Base-by-base conservation (phyloP, 1,140 invertebrate species). In the Hylaeus anthracinus region DNA sequence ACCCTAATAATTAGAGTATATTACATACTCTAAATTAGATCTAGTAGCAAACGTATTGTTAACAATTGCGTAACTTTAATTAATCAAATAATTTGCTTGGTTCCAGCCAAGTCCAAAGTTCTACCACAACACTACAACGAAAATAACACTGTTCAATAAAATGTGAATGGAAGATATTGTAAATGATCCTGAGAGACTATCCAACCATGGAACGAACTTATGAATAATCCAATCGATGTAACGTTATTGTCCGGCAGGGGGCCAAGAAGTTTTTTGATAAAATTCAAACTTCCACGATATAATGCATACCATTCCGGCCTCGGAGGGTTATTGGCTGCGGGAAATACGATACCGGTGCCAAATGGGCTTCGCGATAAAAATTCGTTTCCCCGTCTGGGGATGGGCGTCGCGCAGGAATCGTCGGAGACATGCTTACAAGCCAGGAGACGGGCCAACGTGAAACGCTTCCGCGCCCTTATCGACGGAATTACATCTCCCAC, bases 221-320 rank as follows among this genome's bases (percentile, higher is more conserved):
- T 37, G 10, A 55, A 60, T 64, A 55, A 66, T 58, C 53, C 41
- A 45, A 79, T 79, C 69, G 60, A 72, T 39, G 26, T 56, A 56
- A 72, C 51, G 69, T 65, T 66, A 79, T 60, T 73, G 77, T 72
- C 39, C 72, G 72, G 79, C 72, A 61, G 9, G 12, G 45, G 39
- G 79, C 79, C 79, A 80, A 80, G 72, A 80, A 74, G 64, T 75
- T 67, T 66, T 72, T 69, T 69, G 72, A 75, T 75, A 80, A 80
- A 80, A 67, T 80, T 80, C 79, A 75, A 80, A 75, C 72, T 69
- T 53, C 12, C 39, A 55, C 56, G 26, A 75, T 61, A 60, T 67
- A 74, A 80, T 63, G 72, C 72, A 26, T 75, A 39, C 45, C 15
- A 65, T 79, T 51, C 63, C 72, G 56, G 65, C 67, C 61, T 61